Percentiles rank a stretch among this genome's conserved stretches.
Conservation (phyloP, 1,140 invertebrate genomes). For the Drosophila mojavensis region DNA sequence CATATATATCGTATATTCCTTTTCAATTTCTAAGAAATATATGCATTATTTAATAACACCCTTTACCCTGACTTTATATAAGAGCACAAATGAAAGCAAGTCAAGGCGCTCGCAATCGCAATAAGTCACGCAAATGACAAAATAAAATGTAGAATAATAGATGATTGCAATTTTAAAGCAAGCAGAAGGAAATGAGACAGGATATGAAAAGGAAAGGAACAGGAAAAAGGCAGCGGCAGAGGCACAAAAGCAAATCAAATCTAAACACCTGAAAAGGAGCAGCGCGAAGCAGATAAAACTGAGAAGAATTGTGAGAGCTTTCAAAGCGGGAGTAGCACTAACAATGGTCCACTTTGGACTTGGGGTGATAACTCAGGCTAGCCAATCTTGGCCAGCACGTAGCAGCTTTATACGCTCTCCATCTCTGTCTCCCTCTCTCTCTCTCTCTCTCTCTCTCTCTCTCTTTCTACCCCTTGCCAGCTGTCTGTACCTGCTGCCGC, state of each 20-base stretch:
- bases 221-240: background rate
- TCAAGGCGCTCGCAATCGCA: background rate
- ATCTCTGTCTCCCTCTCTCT: too few relatives aligned
- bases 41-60: background rate
- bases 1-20: too few relatives aligned
- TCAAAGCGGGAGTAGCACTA: slow-evolving; percentile 15
- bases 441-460: background rate
- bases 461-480: slow-evolving; percentile 1
- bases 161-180: slow-evolving; percentile 26
- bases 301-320: background rate
- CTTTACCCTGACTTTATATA: background rate
- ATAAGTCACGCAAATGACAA: slow-evolving; percentile 15
- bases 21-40: too few relatives aligned
- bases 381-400: slow-evolving; percentile 33
- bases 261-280: slow-evolving; percentile 2
- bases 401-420: slow-evolving; percentile 9
- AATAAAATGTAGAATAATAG: slow-evolving; percentile 30
- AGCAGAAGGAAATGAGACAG: slow-evolving; percentile 33
- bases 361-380: slow-evolving; percentile 27
- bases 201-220: slow-evolving; percentile 33
- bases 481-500: slow-evolving; percentile 8
- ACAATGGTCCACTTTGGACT: slow-evolving; percentile 29
- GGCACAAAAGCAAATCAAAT: slow-evolving; percentile 15
- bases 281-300: slow-evolving; percentile 25
- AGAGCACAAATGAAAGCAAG: too few relatives aligned